Percentiles rank a stretch among this genome's conserved stretches.
phyloP scores from a whole-genome alignment of 1,140 invertebrate species.

The Ooceraea biroi region DNA sequence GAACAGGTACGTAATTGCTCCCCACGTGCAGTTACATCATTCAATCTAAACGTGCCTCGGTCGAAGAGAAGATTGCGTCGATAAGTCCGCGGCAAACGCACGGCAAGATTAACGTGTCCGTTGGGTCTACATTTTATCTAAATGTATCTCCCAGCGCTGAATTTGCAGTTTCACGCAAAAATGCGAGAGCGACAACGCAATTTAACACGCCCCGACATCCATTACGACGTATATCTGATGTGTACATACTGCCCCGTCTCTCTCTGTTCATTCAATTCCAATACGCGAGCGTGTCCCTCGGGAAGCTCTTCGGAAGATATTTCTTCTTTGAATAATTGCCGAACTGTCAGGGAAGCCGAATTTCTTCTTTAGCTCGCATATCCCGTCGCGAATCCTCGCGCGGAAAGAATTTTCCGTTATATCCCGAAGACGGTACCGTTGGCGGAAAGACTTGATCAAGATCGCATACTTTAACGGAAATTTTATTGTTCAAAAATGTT shows the following conservation, averaged over 20 bases:
- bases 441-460: constrained; percentile 11
- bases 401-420: constrained; percentile 28
- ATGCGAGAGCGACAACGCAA: constrained; percentile 25
- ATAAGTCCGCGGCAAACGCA: constrained; percentile 5
- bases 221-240: constrained; percentile 27
- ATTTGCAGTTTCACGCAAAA: constrained; percentile 39
- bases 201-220: constrained; percentile 45
- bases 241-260: too few relatives aligned
- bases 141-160: constrained; percentile 35
- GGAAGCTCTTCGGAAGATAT: not conserved
- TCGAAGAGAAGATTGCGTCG: constrained; percentile 69
- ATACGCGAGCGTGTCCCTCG: not conserved
- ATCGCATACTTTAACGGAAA: constrained; percentile 46
- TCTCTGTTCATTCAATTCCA: not conserved
- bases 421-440: constrained; percentile 7
- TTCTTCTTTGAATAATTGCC: not conserved
- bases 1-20: not conserved
- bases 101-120: constrained; percentile 28
- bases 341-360: not conserved
- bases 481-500: constrained; percentile 17
- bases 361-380: not conserved
- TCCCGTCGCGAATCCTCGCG: not conserved
- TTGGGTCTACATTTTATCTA: constrained; percentile 45
- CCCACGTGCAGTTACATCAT: not conserved
- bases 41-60: not conserved